Conservation (phyloP, 2,888 invertebrate species). For the Lycocerus yunnanus region DNA sequence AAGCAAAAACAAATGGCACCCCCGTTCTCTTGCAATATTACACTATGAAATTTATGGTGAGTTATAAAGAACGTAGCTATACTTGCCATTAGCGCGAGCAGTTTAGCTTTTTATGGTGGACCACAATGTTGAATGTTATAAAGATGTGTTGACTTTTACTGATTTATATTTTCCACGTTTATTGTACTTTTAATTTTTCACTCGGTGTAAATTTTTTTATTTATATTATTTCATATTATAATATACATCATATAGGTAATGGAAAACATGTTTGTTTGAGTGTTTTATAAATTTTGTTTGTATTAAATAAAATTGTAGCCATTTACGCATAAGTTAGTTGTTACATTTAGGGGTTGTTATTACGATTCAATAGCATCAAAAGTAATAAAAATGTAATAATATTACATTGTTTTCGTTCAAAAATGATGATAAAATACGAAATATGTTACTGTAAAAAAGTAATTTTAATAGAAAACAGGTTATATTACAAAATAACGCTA, state of each 20-base stretch:
- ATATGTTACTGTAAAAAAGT: constrained; percentile 49
- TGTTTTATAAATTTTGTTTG: background rate
- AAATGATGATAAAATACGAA: constrained; percentile 50
- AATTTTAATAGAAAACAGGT: constrained; percentile 49
- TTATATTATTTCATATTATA: background rate
- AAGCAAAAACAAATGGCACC: constrained; percentile 53
- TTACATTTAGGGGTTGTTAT: constrained; percentile 39
- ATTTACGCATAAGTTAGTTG: constrained; percentile 22
- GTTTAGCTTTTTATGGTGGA: constrained; percentile 50
- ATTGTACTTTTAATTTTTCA: constrained; percentile 5
- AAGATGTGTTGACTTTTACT: constrained; percentile 48
- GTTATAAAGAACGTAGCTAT: constrained; percentile 52
- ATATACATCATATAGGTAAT: background rate
- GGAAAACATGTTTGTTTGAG: background rate
- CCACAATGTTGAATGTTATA: constrained; percentile 47
- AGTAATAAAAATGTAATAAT: constrained; percentile 49
- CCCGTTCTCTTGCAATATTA: constrained; percentile 52
- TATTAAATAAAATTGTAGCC: constrained; percentile 6
- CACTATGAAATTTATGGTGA: constrained; percentile 54
- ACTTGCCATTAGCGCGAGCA: constrained; percentile 51
- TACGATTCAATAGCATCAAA: constrained; percentile 46
- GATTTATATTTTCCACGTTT: constrained; percentile 41
- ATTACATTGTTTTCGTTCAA: constrained; percentile 51
- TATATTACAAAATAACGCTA: constrained; percentile 39
- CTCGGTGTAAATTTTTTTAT: background rate